Evolutionary conservation across 2,797 vertebrate species (phyloP), one percentile per base, ranked within the genome.

Genomic region (Sebastes trivittatus): DNA sequence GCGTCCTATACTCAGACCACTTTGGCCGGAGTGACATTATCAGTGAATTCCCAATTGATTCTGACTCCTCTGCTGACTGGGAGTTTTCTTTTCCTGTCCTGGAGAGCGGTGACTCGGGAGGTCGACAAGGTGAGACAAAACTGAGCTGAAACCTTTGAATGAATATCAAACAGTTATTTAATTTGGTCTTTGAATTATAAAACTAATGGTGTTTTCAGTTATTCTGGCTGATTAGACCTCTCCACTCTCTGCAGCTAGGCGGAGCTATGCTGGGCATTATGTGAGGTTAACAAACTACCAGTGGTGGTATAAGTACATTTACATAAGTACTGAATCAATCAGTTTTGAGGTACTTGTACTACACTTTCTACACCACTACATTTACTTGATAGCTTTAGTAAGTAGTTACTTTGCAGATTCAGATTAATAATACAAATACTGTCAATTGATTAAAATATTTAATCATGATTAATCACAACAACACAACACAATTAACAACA

Each of bases 51-150:
- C 68, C 73, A 16, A 5, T 49, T 11, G 85, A 90, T 58, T 32
- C 54, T 0, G 90, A 85, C 59, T 90, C 89, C 22, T 92, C 88
- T 23, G 34, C 81, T 11, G 90, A 93, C 80, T 88, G 89, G 88
- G 89, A 88, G 4, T 65, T 89, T 72, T 46, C 68, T 29, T 86
- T 83, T 78, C 66, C 88, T 13, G 49, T 85, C n/a, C 71, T 77
- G 81, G 94, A 93, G 65, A 79, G 64, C 4, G 71, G 6, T 4
- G 75, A 77, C 55, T 29, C 7, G 11, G 59, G 36, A 54, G 73
- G 22, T 63, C 68, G 3, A 54, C 60, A 2, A 34, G 81, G 92
- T 93, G 71, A 91, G 80, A 78, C 29, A 55, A 59, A 65, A 69
- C 3, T 6, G 11, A 36, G 22, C 22, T n/a, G 30, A 64, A 30